Evolutionary conservation across 2,888 invertebrate genomes (phyloP).

Genomic region (Pollenia griseotomentosa): DNA sequence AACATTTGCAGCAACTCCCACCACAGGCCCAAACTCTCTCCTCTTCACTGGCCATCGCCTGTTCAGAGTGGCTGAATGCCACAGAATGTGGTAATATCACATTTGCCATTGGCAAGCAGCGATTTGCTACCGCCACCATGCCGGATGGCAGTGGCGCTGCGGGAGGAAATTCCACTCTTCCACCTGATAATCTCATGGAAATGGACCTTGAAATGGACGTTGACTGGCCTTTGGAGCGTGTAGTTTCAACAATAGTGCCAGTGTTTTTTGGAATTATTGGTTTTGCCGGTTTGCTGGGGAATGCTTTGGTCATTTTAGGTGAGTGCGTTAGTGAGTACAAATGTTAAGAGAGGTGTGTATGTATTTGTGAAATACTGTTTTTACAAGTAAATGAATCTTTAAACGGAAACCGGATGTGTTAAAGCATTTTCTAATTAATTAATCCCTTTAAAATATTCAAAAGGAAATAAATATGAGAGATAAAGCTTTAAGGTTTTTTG

Average conservation of each 20-base stretch:
- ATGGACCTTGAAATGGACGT: constrained; percentile 81
- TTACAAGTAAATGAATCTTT: not conserved
- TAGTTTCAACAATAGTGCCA: constrained; percentile 90
- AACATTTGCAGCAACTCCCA: constrained; percentile 39
- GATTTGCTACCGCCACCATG: constrained; percentile 51
- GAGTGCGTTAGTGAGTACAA: constrained; percentile 74
- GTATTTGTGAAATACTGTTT: not conserved
- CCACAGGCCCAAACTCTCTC: constrained; percentile 72
- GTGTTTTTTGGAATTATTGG: constrained; percentile 94
- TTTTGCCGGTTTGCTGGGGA: constrained; percentile 94
- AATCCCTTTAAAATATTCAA: no score
- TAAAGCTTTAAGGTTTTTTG: not conserved
- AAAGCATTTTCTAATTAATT: not conserved
- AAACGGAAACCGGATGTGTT: constrained; percentile 37
- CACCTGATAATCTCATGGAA: constrained; percentile 80
- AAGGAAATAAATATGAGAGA: no score
- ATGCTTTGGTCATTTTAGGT: constrained; percentile 92
- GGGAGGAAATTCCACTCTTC: constrained; percentile 71
- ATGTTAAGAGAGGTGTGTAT: not conserved
- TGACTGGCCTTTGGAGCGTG: constrained; percentile 86
- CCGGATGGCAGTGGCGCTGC: constrained; percentile 55
- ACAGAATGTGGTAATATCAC: constrained; percentile 75
- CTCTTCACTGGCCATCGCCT: constrained; percentile 72
- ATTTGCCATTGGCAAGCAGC: constrained; percentile 69
- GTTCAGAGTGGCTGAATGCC: constrained; percentile 76